phyloP scores from a whole-genome alignment of 2,797 vertebrate species.

The Xenops minutus region DNA sequence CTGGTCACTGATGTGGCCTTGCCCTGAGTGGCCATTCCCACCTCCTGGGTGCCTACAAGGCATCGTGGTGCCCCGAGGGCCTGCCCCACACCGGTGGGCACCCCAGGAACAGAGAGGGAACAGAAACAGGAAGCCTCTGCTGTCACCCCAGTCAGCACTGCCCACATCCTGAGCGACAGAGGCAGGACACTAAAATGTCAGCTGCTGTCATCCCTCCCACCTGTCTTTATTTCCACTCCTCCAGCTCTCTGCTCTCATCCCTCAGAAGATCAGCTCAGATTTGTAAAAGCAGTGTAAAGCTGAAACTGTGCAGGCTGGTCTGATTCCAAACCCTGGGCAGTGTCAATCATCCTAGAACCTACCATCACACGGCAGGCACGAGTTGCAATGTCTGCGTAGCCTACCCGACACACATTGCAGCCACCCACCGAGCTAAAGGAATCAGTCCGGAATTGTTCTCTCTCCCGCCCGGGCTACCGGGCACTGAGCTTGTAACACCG shows the following conservation, averaged over 20 bases:
- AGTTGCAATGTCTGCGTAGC: rapidly evolving
- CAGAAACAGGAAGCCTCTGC: not conserved
- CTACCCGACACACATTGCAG: rapidly evolving
- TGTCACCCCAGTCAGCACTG: not conserved
- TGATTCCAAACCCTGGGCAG: not conserved
- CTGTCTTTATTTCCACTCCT: not conserved
- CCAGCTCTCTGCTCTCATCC: not conserved
- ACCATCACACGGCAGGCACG: rapidly evolving
- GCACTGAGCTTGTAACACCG: rapidly evolving
- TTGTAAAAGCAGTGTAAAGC: not conserved
- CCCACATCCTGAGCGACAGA: not conserved
- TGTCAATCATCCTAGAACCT: rapidly evolving
- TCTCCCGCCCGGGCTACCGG: not conserved
- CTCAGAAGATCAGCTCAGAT: not conserved
- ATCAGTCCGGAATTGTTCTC: rapidly evolving
- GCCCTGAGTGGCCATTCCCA: rapidly evolving
- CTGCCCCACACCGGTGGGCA: not conserved
- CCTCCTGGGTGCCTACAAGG: not conserved
- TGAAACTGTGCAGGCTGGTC: rapidly evolving
- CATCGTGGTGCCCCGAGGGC: rapidly evolving
- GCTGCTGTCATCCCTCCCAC: not conserved
- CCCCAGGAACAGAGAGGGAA: not conserved
- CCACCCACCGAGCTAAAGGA: rapidly evolving
- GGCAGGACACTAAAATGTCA: not conserved
- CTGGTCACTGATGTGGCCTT: rapidly evolving